Evolutionary conservation across 1,140 invertebrate genomes (phyloP).

Genomic region (Calephelis virginiensis): DNA sequence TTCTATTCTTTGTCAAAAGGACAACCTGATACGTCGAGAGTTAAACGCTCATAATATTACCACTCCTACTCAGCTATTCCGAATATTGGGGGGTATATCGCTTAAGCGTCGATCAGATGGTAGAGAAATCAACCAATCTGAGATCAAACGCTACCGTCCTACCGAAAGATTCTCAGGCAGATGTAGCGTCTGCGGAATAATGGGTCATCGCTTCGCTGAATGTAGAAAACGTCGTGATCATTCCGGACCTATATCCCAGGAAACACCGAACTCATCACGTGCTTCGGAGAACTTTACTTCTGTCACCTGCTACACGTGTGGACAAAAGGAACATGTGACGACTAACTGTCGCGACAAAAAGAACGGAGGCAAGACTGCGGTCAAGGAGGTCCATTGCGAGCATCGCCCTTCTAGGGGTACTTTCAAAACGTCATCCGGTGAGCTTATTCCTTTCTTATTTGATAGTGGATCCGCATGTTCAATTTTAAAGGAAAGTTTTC

Average conservation of each 20-base stretch:
- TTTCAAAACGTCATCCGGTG: constrained; percentile 32
- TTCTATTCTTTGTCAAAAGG: constrained; percentile 34
- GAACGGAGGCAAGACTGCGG: constrained; percentile 21
- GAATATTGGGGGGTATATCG: constrained; percentile 36
- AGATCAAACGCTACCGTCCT: constrained; percentile 25
- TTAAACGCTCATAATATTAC: constrained; percentile 30
- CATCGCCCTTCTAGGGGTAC: constrained; percentile 24
- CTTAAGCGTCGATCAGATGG: constrained; percentile 30
- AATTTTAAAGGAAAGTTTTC: constrained; percentile 24
- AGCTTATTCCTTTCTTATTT: constrained; percentile 26
- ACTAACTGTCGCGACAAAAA: constrained; percentile 27
- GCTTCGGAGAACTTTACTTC: constrained; percentile 18
- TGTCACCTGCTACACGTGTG: constrained; percentile 28
- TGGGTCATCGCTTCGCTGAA: constrained; percentile 26
- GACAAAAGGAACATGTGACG: constrained; percentile 20
- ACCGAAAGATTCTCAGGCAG: constrained; percentile 30
- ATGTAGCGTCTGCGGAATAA: constrained; percentile 30
- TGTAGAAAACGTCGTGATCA: constrained; percentile 23
- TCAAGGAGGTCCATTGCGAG: constrained; percentile 35
- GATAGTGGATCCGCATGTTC: constrained; percentile 25
- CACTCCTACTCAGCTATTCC: constrained; percentile 30
- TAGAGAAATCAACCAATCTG: constrained; percentile 24
- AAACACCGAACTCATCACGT: constrained; percentile 23
- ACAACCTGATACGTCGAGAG: constrained; percentile 31
- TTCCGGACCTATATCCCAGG: constrained; percentile 8